Evolutionary conservation across 2,113 vertebrate species (phyloP), one percentile per base, ranked within the genome.

Genomic region (Rhynchomys soricoides): DNA sequence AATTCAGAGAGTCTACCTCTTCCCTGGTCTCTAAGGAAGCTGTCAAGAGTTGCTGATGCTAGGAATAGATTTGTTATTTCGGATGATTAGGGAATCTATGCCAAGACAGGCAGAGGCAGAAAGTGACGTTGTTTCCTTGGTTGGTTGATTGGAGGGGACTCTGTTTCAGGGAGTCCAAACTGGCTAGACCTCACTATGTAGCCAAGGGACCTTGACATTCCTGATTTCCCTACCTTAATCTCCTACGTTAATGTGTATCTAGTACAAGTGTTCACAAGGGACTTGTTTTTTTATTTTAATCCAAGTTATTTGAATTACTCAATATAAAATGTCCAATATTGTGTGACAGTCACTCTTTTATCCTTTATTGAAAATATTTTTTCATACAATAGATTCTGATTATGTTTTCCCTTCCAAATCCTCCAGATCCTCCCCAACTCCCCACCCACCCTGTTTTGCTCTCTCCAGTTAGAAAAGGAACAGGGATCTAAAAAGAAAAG

Each of bases 241-340:
- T 68, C 62, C 83, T 34, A 19, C 19, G 82, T 66, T 86, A 66
- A 48, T 45, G 57, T 45, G 40, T 34, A 64, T 59, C 4, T 1
- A 48, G 43, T 48, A 21, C 29, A 48, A 66, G 40, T 48, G 82
- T 48, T 43, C 31, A 34, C 59, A 66, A 64, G 82, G 40, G 1
- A 4, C n/a, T 43, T 10, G 24, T 0, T 85, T 85, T 85, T 64
- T 85, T 31, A 62, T 64, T 64, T 45, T 34, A 88, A 50, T 88
- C 64, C 11, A 70, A 34, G 37, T 55, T 93, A 71, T 52, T 95
- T 95, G 55, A 90, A 82, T 55, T 59, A 34, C 40, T 87, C 37
- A 13, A 37, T 78, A 74, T 62, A 40, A 90, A 96, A 86, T 92
- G 64, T 17, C 31, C 26, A 34, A 89, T 91, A 66, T 90, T 78